These are phyloP conservation scores for Dendrolimus punctatus DNA, from an alignment of 1,140 invertebrate genomes.

Conservation along the genomic window DNA sequence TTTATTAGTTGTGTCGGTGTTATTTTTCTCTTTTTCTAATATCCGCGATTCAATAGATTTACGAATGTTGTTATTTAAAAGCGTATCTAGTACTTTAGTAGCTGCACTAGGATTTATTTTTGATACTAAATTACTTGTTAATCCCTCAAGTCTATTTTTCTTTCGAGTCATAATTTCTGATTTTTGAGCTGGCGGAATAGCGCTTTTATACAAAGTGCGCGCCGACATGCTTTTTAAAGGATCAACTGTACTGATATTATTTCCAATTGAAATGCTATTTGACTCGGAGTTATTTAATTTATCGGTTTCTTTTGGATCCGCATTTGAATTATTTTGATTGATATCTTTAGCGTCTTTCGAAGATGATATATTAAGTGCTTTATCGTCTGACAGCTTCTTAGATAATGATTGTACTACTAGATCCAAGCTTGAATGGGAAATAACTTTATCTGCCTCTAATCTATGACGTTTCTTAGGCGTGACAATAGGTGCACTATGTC, in stretches of 20 bases:
- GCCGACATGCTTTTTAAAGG: constrained; percentile 62
- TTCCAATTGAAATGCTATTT: constrained; percentile 38
- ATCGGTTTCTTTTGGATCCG: constrained; percentile 34
- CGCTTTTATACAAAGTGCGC: constrained; percentile 58
- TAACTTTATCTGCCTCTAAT: constrained; percentile 61
- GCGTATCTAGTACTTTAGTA: constrained; percentile 66
- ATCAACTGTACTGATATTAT: constrained; percentile 42
- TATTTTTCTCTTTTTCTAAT: constrained; percentile 61
- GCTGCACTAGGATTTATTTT: constrained; percentile 70
- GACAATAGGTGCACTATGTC: constrained; percentile 59
- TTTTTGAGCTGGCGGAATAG: constrained; percentile 61
- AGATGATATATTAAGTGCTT: constrained; percentile 17
- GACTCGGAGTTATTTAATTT: constrained; percentile 21
- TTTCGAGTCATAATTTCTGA: constrained; percentile 72
- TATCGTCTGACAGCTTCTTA: constrained; percentile 67
- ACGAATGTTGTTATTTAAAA: constrained; percentile 68
- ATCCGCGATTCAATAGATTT: constrained; percentile 71
- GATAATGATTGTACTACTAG: constrained; percentile 66
- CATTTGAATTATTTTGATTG: constrained; percentile 36
- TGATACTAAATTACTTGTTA: constrained; percentile 70
- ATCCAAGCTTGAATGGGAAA: constrained; percentile 53
- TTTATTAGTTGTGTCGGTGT: constrained; percentile 34
- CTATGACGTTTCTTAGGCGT: constrained; percentile 74
- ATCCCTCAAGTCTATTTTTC: constrained; percentile 73
- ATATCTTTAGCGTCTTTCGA: constrained; percentile 40